Evolutionary conservation across 2,888 invertebrate genomes (phyloP).

Genomic region (Pterostichus madidus): DNA sequence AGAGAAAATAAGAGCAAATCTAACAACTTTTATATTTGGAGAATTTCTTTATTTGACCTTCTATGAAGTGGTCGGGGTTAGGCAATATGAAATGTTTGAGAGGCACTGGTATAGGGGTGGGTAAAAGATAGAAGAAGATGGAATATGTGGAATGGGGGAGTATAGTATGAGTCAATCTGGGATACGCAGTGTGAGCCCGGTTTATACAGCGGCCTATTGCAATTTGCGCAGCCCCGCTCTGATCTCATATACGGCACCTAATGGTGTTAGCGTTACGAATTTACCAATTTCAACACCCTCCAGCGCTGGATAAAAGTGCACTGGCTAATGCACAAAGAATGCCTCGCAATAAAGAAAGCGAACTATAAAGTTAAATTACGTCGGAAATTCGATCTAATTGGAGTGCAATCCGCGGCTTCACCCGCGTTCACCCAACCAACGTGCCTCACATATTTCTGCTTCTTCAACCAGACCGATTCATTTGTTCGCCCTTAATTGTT

Average conservation of each 20-base stretch:
- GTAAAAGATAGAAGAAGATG: constrained; percentile 13
- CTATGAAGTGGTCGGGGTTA: too few relatives aligned
- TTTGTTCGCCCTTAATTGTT: constrained; percentile 56
- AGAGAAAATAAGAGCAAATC: too few relatives aligned
- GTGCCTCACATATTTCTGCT: constrained; percentile 59
- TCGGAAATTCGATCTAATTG: constrained; percentile 76
- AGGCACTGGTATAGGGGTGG: too few relatives aligned
- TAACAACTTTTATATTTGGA: too few relatives aligned
- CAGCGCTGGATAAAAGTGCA: constrained; percentile 72
- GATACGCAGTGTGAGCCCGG: constrained; percentile 77
- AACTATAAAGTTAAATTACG: constrained; percentile 75
- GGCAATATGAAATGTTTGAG: too few relatives aligned
- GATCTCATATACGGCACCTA: constrained; percentile 71
- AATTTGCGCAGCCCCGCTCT: constrained; percentile 73
- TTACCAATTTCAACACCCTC: constrained; percentile 78
- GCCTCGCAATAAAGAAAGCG: constrained; percentile 70
- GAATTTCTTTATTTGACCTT: too few relatives aligned
- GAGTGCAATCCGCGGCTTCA: constrained; percentile 72
- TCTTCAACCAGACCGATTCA: constrained; percentile 19
- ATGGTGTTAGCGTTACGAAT: constrained; percentile 78
- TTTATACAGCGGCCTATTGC: constrained; percentile 76
- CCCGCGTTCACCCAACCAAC: constrained; percentile 42
- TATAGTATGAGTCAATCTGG: constrained; percentile 77
- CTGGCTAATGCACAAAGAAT: constrained; percentile 76
- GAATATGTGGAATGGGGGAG: background rate